Evolutionary conservation across 2,888 invertebrate genomes (phyloP).

Genomic region (Tenthredo amoena): DNA sequence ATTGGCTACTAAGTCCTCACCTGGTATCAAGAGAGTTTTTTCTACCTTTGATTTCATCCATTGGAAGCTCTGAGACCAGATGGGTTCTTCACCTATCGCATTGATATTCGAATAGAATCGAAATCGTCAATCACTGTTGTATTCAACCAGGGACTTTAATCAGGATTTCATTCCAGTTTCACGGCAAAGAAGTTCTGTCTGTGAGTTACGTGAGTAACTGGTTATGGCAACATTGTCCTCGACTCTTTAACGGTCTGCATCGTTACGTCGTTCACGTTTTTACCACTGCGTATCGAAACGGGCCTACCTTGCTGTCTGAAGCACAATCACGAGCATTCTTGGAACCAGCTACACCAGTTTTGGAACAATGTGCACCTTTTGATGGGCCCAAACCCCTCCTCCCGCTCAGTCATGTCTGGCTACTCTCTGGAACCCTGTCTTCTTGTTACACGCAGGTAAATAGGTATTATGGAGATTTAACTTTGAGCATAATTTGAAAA

Average conservation of each 20-base stretch:
- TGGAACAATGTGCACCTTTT: constrained; percentile 76
- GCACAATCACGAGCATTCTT: constrained; percentile 78
- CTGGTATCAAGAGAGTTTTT: too few relatives aligned
- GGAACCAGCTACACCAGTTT: constrained; percentile 88
- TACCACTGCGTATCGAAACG: constrained; percentile 81
- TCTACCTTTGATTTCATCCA: too few relatives aligned
- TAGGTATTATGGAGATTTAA: constrained; percentile 3
- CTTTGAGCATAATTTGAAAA: neutral
- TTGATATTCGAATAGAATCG: too few relatives aligned
- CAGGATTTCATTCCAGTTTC: constrained; percentile 80
- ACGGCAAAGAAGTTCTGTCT: constrained; percentile 87
- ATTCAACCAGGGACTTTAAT: neutral
- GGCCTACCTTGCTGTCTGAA: constrained; percentile 69
- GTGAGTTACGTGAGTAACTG: constrained; percentile 90
- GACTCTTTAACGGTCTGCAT: constrained; percentile 88
- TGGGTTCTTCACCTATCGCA: neutral
- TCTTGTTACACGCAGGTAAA: constrained; percentile 77
- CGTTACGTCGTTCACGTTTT: constrained; percentile 83
- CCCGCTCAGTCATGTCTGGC: constrained; percentile 86
- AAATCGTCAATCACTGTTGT: neutral
- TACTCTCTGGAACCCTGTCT: constrained; percentile 84
- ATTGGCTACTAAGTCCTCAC: too few relatives aligned
- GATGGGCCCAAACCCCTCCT: constrained; percentile 77
- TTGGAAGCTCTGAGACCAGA: neutral
- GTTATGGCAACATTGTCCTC: constrained; percentile 89